Evolutionary conservation across 1,140 invertebrate species (phyloP), one percentile per base, ranked within the genome.

Genomic region (Globodera rostochiensis): DNA sequence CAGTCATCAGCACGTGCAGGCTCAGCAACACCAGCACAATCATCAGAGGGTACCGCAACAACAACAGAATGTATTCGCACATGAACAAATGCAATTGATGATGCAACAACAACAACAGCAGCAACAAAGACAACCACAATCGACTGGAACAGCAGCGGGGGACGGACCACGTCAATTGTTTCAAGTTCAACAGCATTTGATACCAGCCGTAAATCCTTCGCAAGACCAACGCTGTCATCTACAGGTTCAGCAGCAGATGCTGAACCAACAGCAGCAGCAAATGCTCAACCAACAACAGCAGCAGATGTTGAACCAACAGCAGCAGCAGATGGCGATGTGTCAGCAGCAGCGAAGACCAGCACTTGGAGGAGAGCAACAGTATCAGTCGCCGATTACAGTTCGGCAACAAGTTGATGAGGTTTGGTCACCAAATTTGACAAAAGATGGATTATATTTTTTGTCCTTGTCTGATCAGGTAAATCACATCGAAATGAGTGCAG

Each of bases 181-280:
- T 53, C 50, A 53, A 53, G 50, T 53, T 53, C 50, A 53, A 53
- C 50, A 53, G 5, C 50, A 53, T 53, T 0, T 53, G 50, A 13
- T 19, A 15, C 8, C 13, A 13, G 1, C 76, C 9, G 50, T 13
- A 13, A 53, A 53, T 13, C 76, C 25, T 66, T n/a, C 57, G 49
- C 46, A 81, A 74, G 47, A 82, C 53, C 64, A 81, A 49, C 69
- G 46, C 21, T 36, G 45, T 60, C 81, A 82, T 53, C 19, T 73
- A 11, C 79, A 80, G 73, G 45, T 19, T 47, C 69, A 77, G 15
- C 77, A 79, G 36, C 80, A 15, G 6, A n/a, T 53, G 75, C 47
- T 79, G 15, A 73, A 80, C 45, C 64, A 80, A 21, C 79, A 80
- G 6, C 79, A 81, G 64, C 75, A 79, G 15, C 78, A 79, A 13